Evolutionary conservation across 2,888 invertebrate genomes (phyloP).

Genomic region (Taenaris catops): DNA sequence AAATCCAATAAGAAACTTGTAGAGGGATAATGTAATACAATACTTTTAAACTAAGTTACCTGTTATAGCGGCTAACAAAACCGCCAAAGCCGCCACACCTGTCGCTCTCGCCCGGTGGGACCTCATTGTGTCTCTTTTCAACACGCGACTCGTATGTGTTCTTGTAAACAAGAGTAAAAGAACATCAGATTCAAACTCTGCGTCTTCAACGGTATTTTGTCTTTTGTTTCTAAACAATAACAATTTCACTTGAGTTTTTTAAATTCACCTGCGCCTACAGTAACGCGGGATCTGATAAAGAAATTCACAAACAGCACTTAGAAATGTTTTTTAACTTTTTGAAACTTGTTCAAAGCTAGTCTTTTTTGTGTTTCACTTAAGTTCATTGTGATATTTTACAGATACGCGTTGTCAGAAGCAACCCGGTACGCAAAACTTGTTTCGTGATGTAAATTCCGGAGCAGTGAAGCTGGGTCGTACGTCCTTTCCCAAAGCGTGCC

Average conservation of each 20-base stretch:
- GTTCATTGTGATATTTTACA: constrained; percentile 50
- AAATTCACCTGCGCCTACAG: constrained; percentile 60
- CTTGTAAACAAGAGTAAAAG: constrained; percentile 55
- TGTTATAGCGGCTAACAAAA: constrained; percentile 66
- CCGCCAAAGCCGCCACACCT: constrained; percentile 70
- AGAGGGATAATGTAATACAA: constrained; percentile 16
- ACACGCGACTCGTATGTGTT: constrained; percentile 52
- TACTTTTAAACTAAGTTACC: constrained; percentile 48
- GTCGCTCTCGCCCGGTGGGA: constrained; percentile 59
- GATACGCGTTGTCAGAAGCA: constrained; percentile 27
- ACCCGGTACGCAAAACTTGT: constrained; percentile 57
- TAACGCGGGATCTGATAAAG: constrained; percentile 42
- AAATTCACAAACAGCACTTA: constrained; percentile 59
- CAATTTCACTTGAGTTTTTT: constrained; percentile 64
- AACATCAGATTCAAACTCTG: constrained; percentile 52
- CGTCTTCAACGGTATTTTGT: constrained; percentile 47
- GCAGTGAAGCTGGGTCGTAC: constrained; percentile 37
- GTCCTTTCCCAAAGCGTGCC: constrained; percentile 51
- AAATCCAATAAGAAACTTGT: constrained; percentile 26
- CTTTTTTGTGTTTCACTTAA: constrained; percentile 38
- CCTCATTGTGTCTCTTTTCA: constrained; percentile 73
- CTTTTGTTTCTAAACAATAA: constrained; percentile 58
- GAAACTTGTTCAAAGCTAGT: constrained; percentile 37
- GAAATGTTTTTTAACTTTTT: constrained; percentile 43
- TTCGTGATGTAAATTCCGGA: constrained; percentile 47